These are phyloP conservation scores for Rhinopomastus cyanomelas DNA, from an alignment of 2,113 vertebrate species.

Conservation along the genomic window DNA sequence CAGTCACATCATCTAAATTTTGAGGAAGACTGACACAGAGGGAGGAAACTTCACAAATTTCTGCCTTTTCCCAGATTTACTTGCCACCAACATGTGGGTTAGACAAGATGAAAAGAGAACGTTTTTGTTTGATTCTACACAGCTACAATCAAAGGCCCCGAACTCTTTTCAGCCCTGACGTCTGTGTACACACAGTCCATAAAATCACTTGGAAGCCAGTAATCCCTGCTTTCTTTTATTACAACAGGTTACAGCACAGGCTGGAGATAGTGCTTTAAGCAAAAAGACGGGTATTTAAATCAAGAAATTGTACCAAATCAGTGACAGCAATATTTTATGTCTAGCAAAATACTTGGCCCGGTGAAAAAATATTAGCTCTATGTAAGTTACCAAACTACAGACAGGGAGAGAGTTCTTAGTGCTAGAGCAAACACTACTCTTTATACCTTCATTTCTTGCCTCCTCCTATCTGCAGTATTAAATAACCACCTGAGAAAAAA, in stretches of 20 bases:
- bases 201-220: background rate
- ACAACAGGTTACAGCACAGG: background rate
- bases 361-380: background rate
- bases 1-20: background rate
- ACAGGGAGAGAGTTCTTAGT: background rate
- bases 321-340: background rate
- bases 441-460: background rate
- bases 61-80: background rate
- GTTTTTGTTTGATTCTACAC: background rate
- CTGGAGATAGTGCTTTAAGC: background rate
- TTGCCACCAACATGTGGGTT: background rate
- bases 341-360: background rate
- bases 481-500: background rate
- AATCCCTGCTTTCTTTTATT: background rate
- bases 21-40: background rate
- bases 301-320: background rate
- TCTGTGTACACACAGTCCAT: background rate
- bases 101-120: background rate
- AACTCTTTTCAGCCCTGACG: background rate
- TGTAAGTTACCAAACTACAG: background rate
- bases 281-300: background rate
- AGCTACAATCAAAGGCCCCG: background rate
- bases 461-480: background rate
- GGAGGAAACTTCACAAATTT: background rate
- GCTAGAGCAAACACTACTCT: background rate